Conservation (phyloP, 2,113 vertebrate species). For the Hyperoodon ampullatus region DNA sequence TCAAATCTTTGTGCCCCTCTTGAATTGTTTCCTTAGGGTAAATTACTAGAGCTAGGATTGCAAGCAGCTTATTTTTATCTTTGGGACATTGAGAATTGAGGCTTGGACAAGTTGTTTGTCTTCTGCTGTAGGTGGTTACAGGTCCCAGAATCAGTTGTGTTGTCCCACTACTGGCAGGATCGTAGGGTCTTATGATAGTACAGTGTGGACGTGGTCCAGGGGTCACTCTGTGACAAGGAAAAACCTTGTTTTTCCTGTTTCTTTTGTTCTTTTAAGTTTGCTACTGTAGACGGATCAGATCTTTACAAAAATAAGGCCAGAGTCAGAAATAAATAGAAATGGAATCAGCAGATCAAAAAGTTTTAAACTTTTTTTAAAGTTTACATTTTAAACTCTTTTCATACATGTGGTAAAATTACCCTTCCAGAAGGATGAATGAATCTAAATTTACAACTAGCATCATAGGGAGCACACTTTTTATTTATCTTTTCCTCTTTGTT, state of each 20-base stretch:
- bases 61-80: neutral
- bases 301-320: neutral
- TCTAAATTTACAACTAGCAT: neutral
- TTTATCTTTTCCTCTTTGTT: neutral
- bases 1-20: neutral
- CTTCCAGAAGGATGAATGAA: neutral
- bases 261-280: neutral
- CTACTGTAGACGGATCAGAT: neutral
- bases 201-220: fast-evolving
- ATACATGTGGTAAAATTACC: neutral
- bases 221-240: neutral
- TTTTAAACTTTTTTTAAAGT: neutral
- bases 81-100: neutral
- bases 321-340: conserved; percentile 28
- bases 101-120: neutral
- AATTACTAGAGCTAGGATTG: neutral
- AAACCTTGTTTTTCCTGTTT: neutral
- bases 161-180: neutral
- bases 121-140: neutral
- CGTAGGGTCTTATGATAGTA: fast-evolving
- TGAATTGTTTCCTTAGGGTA: neutral
- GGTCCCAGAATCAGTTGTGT: neutral
- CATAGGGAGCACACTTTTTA: neutral
- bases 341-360: neutral
- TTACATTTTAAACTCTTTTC: neutral